These are phyloP conservation scores for Geopemphigus sp. DNA, from an alignment of 1,140 invertebrate species.

Conservation along the genomic window DNA sequence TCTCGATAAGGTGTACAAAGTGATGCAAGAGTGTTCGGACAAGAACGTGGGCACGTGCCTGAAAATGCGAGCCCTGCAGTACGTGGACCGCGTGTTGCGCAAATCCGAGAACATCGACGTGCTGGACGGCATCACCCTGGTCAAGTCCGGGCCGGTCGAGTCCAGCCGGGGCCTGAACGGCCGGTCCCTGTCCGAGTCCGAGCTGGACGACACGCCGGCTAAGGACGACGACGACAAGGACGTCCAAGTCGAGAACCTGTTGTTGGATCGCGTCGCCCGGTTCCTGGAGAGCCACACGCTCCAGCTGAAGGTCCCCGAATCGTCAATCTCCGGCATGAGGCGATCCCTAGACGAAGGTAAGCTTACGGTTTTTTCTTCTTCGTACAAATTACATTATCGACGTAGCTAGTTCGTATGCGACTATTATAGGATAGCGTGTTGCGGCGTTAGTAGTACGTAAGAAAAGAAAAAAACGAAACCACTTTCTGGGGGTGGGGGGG, in stretches of 20 bases:
- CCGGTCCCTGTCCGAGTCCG: conserved; percentile 59
- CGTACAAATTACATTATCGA: no score
- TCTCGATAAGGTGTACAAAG: conserved; percentile 62
- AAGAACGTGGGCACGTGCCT: conserved; percentile 70
- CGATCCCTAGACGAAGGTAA: conserved; percentile 63
- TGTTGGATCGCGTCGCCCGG: conserved; percentile 68
- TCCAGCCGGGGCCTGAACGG: conserved; percentile 55
- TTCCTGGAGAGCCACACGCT: conserved; percentile 76
- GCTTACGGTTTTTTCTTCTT: no score
- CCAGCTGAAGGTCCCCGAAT: conserved; percentile 61
- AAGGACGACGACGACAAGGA: conserved; percentile 70
- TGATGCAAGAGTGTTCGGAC: conserved; percentile 67
- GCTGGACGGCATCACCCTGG: conserved; percentile 68
- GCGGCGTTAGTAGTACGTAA: no score
- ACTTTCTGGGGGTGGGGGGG: no score
- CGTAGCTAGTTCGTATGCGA: no score
- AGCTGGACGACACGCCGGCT: conserved; percentile 60
- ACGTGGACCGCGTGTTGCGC: conserved; percentile 63
- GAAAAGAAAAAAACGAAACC: no score
- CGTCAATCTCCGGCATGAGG: conserved; percentile 67
- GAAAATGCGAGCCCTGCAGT: conserved; percentile 67
- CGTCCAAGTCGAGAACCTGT: conserved; percentile 73
- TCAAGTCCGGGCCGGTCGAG: conserved; percentile 60
- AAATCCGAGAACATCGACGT: conserved; percentile 60
- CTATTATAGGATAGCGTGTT: no score